Conservation (phyloP, 2,888 invertebrate genomes). For the Pristionchus arcanus region DNA sequence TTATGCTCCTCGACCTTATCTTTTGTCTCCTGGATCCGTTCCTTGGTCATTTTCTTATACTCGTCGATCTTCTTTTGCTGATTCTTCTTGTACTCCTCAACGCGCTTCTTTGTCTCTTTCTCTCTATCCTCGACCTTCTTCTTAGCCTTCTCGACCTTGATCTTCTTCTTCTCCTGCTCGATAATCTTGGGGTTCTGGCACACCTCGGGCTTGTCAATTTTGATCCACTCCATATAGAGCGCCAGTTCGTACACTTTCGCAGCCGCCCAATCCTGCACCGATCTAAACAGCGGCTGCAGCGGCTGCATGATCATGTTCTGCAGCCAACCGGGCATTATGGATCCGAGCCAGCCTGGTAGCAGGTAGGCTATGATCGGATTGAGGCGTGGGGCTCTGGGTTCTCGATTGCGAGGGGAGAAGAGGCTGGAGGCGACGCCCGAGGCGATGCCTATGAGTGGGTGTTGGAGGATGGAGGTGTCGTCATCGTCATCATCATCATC, state of each 20-base stretch:
- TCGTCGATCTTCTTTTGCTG: constrained; percentile 37
- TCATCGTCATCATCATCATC: constrained; percentile 51
- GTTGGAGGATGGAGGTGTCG: constrained; percentile 37
- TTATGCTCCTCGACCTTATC: background rate
- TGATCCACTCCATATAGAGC: constrained; percentile 22
- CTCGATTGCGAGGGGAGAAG: background rate
- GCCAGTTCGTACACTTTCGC: background rate
- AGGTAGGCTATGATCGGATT: constrained; percentile 18
- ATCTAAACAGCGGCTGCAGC: background rate
- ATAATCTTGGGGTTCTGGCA: constrained; percentile 21
- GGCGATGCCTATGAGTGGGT: constrained; percentile 46
- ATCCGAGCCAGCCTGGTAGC: constrained; percentile 12
- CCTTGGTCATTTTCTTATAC: background rate
- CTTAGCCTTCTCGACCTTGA: constrained; percentile 28
- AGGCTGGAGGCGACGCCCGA: constrained; percentile 40
- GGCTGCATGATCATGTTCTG: constrained; percentile 15
- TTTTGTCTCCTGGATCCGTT: background rate
- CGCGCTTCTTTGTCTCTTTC: constrained; percentile 1
- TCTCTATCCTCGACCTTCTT: background rate
- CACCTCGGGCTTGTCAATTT: constrained; percentile 17
- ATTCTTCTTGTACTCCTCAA: constrained; percentile 30
- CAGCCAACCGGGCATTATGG: constrained; percentile 21
- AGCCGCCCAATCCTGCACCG: background rate
- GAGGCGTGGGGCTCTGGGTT: background rate
- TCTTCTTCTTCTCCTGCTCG: background rate